Base-by-base conservation (phyloP, 2,797 vertebrate genomes). In the Phrynocephalus guinanensis region DNA sequence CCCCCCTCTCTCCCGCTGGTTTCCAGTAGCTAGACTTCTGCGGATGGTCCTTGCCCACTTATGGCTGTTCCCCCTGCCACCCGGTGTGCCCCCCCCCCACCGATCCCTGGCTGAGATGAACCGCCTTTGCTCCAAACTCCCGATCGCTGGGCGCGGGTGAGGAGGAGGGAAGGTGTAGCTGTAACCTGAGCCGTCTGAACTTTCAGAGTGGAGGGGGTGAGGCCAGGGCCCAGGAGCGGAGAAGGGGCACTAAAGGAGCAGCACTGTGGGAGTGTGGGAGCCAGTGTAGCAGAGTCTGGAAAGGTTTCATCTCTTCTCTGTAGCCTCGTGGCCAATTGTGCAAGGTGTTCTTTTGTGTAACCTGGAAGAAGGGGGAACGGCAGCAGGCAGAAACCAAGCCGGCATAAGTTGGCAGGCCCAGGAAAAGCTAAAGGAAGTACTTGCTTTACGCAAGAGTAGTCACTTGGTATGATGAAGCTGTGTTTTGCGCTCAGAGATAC, bases 241-340 rank as follows among this genome's bases (percentile, higher is more conserved):
- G 26, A 15, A 70, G 6, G 77, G 68, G 22, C 66, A 38, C 44
- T 1, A 33, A 22, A 44, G 8, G 3, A 20, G 0, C 5, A 16
- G 5, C 2, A 0, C 18, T 24, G 0, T 60, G n/a, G 11, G 76
- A 9, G 22, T 8, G 38, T 5, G 2, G 9, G 4, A 56, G 18
- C 18, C 20, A 5, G 22, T 1, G 30, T 26, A 22, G 1, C 24
- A 15, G 26, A 11, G 1, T 24, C 11, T 78, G 15, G 26, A 15
- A 63, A 18, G 13, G 11, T 8, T 56, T 15, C 20, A 15, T 56
- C 52, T 56, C 24, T 5, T 5, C 13, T 30, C 11, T 52, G 44
- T 50, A 6, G 24, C 28, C 44, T 52, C 38, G 82, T 28, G 6
- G 50, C 15, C 26, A 3, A 24, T 83, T 75, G 82, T 33, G 70